Evolutionary conservation across 2,113 vertebrate genomes (phyloP).

Genomic region (Sorex fumeus): DNA sequence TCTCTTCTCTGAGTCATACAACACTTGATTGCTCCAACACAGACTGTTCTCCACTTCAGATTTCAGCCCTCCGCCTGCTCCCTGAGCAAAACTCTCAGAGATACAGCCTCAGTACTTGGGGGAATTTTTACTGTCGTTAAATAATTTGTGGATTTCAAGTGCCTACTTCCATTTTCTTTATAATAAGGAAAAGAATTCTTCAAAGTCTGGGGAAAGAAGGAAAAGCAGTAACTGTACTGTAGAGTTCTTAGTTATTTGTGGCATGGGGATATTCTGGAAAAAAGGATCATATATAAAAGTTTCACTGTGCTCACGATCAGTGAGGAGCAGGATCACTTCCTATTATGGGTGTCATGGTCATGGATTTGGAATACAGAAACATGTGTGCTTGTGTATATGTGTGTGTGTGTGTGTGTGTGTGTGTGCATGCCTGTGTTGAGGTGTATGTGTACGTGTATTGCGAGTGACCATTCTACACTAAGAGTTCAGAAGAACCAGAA

Average conservation of each 20-base stretch:
- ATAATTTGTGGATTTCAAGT: not conserved
- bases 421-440: no score
- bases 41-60: not conserved
- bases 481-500: not conserved
- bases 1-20: not conserved
- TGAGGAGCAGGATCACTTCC: not conserved
- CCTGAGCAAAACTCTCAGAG: not conserved
- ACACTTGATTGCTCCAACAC: not conserved
- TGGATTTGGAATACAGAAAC: not conserved
- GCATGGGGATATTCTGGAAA: not conserved
- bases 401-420: no score
- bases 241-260: not conserved
- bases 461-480: rapidly evolving
- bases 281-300: not conserved
- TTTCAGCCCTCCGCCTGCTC: not conserved
- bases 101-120: not conserved
- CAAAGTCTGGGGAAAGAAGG: not conserved
- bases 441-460: no score
- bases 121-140: not conserved
- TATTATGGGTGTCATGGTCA: not conserved
- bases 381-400: no score
- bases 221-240: not conserved
- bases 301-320: not conserved
- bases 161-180: not conserved
- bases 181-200: not conserved